A percentile compares a stretch with the other conserved stretches of the same genome.
phyloP scores from a whole-genome alignment of 2,888 invertebrate genomes.

The Acanthosepion esculentum region DNA sequence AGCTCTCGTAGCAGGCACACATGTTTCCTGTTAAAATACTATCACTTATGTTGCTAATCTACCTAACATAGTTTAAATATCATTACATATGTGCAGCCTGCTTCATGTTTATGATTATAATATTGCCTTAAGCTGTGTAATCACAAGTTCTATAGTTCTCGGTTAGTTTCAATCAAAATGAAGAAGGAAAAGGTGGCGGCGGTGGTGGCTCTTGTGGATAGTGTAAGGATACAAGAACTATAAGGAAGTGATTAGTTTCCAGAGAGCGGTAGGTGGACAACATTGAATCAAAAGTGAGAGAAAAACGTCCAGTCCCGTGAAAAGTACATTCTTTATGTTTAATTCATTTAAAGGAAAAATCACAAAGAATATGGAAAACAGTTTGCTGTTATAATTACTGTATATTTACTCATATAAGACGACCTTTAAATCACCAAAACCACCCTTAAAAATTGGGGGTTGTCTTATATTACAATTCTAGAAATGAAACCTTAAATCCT shows the following conservation, averaged over 20 bases:
- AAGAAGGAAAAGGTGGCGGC: neutral
- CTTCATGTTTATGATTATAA: constrained; percentile 21
- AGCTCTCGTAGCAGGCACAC: constrained; percentile 8
- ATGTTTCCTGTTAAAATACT: constrained; percentile 33
- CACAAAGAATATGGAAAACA: neutral
- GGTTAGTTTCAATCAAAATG: constrained; percentile 23
- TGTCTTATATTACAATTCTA: too few relatives aligned
- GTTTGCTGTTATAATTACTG: too few relatives aligned
- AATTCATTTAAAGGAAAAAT: neutral
- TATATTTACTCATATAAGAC: too few relatives aligned
- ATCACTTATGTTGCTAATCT: constrained; percentile 33
- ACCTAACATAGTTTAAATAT: constrained; percentile 33
- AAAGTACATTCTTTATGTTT: neutral
- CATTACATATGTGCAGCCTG: constrained; percentile 22
- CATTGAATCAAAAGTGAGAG: neutral
- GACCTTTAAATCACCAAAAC: too few relatives aligned
- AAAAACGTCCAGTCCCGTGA: neutral
- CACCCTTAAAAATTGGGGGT: too few relatives aligned
- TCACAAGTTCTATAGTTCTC: neutral
- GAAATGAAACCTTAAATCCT: too few relatives aligned
- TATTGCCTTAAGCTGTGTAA: constrained; percentile 22
- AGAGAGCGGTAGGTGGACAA: neutral
- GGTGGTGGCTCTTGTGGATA: neutral
- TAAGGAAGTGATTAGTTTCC: neutral
- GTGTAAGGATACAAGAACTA: neutral